Evolutionary conservation across 2,888 invertebrate species (phyloP).

Genomic region (Ethmia dodecea): DNA sequence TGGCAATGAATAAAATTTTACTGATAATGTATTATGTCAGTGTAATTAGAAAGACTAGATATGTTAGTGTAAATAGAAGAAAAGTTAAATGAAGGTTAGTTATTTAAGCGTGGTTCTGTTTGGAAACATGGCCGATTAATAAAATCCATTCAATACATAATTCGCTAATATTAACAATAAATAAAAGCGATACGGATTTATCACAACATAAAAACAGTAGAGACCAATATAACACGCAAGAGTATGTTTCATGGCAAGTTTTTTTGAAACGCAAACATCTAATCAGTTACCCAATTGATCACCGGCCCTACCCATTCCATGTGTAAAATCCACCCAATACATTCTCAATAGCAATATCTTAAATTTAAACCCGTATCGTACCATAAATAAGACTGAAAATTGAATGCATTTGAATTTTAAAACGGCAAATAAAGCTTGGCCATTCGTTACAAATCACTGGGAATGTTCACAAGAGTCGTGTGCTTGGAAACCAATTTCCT

Average conservation of each 20-base stretch:
- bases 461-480: slow-evolving; percentile 53
- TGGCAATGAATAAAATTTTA: no score
- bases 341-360: slow-evolving; percentile 13
- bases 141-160: no score
- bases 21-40: no score
- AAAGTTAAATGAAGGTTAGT: no score
- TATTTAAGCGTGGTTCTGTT: no score
- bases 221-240: slow-evolving; percentile 20
- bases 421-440: slow-evolving; percentile 30
- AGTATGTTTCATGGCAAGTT: no score
- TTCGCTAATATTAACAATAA: no score
- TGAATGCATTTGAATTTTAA: slow-evolving; percentile 11
- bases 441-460: slow-evolving; percentile 57
- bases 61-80: no score
- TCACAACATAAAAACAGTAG: no score
- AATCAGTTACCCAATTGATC: slow-evolving; percentile 35
- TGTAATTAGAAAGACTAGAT: no score
- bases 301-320: slow-evolving; percentile 30
- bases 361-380: slow-evolving; percentile 14
- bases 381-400: background rate
- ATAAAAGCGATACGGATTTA: no score
- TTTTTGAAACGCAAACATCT: slow-evolving; percentile 35
- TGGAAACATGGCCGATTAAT: no score
- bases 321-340: slow-evolving; percentile 14
- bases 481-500: slow-evolving; percentile 73